Conservation (phyloP, 2,113 vertebrate species). For the Apaloderma vittatum region DNA sequence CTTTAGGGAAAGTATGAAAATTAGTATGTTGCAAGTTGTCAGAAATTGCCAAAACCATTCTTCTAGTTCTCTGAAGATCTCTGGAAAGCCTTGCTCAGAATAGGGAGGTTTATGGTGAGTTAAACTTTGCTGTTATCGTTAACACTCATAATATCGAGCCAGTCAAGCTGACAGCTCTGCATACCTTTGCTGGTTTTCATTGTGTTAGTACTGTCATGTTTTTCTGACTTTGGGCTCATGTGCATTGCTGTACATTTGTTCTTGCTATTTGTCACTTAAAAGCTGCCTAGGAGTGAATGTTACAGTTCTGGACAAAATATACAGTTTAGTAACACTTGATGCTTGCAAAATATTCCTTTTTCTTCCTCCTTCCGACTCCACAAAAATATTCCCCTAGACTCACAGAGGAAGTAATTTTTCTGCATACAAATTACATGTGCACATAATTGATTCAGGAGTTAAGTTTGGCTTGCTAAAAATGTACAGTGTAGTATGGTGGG, state of each 20-base stretch:
- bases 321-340: not conserved
- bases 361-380: not conserved
- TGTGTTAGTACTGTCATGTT: not conserved
- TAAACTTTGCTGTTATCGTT: not conserved
- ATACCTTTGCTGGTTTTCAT: not conserved
- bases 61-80: not conserved
- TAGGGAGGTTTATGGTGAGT: not conserved
- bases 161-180: not conserved
- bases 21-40: not conserved
- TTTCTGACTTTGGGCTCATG: not conserved
- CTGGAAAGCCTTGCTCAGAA: not conserved
- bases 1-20: not conserved
- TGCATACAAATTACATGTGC: not conserved
- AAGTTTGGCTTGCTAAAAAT: not conserved
- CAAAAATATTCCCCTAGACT: not conserved
- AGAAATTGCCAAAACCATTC: not conserved
- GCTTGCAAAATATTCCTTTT: not conserved
- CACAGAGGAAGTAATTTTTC: not conserved
- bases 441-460: not conserved
- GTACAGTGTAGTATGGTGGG: not conserved
- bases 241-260: not conserved
- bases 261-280: not conserved
- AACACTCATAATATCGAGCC: not conserved
- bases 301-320: not conserved
- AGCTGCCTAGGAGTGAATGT: not conserved